Base-by-base conservation (phyloP, 2,113 vertebrate genomes). In the Heterotilapia buettikoferi region DNA sequence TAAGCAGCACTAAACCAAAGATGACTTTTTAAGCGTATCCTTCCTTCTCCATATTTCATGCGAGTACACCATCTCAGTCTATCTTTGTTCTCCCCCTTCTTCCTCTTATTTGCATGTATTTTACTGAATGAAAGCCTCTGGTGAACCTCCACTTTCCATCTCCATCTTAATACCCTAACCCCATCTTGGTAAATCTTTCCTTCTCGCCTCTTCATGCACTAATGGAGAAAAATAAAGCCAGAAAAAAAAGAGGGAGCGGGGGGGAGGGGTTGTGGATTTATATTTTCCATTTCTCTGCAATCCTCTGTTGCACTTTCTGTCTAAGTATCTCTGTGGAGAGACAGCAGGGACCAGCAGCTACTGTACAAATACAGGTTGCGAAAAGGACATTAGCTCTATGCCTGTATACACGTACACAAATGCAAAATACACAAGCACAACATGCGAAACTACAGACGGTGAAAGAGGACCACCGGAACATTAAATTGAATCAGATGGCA, bases 401-500 rank as follows among this genome's bases (percentile, higher is more conserved):
- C 80, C 36, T 50, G 61, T 9, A 38, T 73, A 88, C 45, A 85
- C 53, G 18, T 84, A 24, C 18, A 56, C 57, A 45, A 81, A 45
- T 10, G 29, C 16, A 78, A 31, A 50, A 68, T 29, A 29, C 43
- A 80, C 31, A 54, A 73, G 50, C 2, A 3, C 53, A 12, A 68
- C 3, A 6, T 6, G 29, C 50, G 47, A 83, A 83, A 84, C 84
- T 80, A 40, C 29, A 86, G 85, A 6, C 4, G 8, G 19, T 31
- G 66, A 36, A 54, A 61, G 66, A 85, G 33, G 84, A 57, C 56
- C 56, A 79, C 7, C 40, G 19, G 83, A 88, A 89, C 47, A 86
- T 78, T 66, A 71, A 80, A 88, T 89, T 68, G 29, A 84, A 84
- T 93, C 87, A 88, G 83, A 85, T 85, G 88, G 87, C 88, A 82